Conservation (phyloP, 2,797 vertebrate genomes). For the Spheniscus humboldti region DNA sequence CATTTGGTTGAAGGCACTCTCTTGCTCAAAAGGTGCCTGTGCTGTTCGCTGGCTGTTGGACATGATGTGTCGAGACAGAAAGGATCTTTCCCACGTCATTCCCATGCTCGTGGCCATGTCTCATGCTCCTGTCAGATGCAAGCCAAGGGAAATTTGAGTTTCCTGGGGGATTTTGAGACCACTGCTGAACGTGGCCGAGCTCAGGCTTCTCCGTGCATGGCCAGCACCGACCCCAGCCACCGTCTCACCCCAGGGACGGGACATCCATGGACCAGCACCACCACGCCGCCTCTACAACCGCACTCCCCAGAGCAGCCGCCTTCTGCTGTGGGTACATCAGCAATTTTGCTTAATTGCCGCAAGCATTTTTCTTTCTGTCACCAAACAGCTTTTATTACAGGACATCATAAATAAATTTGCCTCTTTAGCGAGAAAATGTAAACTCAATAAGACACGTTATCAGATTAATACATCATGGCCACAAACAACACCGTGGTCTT, state of each 20-base stretch:
- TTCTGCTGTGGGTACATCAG: neutral
- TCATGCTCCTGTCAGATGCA: neutral
- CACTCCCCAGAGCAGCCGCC: neutral
- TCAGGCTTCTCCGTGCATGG: neutral
- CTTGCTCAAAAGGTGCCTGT: too few species aligned
- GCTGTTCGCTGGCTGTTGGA: neutral
- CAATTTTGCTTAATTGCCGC: neutral
- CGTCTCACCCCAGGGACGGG: neutral
- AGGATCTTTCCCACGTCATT: neutral
- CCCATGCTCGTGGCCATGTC: rapidly evolving
- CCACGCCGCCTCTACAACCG: neutral
- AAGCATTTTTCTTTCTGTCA: neutral
- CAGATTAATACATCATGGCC: neutral
- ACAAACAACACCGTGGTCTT: neutral
- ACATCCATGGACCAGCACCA: neutral
- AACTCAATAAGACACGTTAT: neutral
- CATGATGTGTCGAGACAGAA: rapidly evolving
- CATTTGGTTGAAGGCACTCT: neutral
- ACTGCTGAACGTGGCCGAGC: rapidly evolving
- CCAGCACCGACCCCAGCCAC: neutral
- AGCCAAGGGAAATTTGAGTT: neutral
- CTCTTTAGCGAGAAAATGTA: neutral
- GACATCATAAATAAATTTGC: neutral
- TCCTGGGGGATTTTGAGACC: neutral
- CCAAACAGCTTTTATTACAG: neutral